Evolutionary conservation across 2,113 vertebrate genomes (phyloP), one percentile per base, ranked within the genome.

Genomic region (Labeo rohita): DNA sequence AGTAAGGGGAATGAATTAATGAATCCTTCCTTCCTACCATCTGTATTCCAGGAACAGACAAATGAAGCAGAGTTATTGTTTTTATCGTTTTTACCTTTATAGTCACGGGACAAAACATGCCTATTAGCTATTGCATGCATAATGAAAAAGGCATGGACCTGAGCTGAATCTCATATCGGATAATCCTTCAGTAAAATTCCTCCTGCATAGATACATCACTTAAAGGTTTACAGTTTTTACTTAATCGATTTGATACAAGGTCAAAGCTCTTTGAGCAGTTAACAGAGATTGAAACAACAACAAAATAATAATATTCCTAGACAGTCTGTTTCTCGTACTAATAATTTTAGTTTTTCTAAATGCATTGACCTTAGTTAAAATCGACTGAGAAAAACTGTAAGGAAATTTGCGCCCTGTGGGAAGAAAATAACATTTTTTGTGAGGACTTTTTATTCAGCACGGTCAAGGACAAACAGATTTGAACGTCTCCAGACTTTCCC

Each of bases 1-100:
- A 83, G 84, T 85, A 84, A 68, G 79, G 34, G 77, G 68, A 87
- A 88, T 86, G 34, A 73, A 88, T 88, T 86, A 79, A 84, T 87
- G 84, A 86, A 84, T 61, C 56, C 56, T 54, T n/a, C 74, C 39
- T 66, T 59, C 23, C 63, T 52, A n/a, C 18, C 77, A 86, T 86
- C 52, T 84, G 68, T 74, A 84, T 84, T 89, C 77, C 82, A 76
- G 52, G 68, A 81, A 86, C 80, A 87, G 87, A 87, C 59, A 87
- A 86, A 86, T 76, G 84, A 87, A 75, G 68, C 84, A 68, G 66
- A 77, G 59, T 83, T 87, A 54, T 84, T 79, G 79, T 80, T 75
- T 80, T 84, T 68, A 87, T 85, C 80, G 78, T 82, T 65, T 65
- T 16, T 65, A 86, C 66, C 56, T 66, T 85, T 59, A 83, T 86